Conservation (phyloP, 2,113 vertebrate species). For the Lontra canadensis region DNA sequence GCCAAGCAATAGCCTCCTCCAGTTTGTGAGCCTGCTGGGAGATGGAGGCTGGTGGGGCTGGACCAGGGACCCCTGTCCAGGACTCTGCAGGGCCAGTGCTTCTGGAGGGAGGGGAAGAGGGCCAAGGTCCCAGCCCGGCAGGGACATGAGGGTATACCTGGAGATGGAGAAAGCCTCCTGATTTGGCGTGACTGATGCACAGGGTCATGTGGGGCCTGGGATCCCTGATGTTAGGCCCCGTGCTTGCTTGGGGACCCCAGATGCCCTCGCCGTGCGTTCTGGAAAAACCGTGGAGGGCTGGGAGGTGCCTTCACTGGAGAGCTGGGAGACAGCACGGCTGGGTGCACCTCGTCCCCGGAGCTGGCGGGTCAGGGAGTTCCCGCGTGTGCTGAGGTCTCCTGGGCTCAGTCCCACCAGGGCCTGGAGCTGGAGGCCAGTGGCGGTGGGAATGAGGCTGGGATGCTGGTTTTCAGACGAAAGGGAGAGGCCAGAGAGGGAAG, state of each 20-base stretch:
- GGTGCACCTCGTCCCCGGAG: not conserved
- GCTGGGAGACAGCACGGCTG: not conserved
- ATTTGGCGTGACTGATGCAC: fast-evolving
- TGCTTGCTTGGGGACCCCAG: fast-evolving
- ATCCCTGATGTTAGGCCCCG: fast-evolving
- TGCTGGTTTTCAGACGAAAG: not conserved
- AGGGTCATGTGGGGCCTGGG: fast-evolving
- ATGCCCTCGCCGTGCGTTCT: fast-evolving
- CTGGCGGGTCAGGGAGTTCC: not conserved
- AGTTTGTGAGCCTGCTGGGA: fast-evolving
- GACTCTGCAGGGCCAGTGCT: not conserved
- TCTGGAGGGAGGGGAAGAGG: not conserved
- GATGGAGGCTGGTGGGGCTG: not conserved
- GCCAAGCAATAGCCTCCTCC: fast-evolving
- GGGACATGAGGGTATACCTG: too few species aligned
- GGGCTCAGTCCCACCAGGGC: not conserved
- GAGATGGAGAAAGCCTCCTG: not conserved
- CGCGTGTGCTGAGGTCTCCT: not conserved
- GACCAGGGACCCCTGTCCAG: not conserved
- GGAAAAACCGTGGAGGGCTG: too few species aligned
- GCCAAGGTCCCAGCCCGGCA: not conserved
- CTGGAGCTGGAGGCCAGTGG: not conserved
- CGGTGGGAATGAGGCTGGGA: not conserved
- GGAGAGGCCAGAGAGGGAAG: not conserved
- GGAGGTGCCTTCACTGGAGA: not conserved